Evolutionary conservation across 2,888 invertebrate species (phyloP).

Genomic region (Andrena camellia): DNA sequence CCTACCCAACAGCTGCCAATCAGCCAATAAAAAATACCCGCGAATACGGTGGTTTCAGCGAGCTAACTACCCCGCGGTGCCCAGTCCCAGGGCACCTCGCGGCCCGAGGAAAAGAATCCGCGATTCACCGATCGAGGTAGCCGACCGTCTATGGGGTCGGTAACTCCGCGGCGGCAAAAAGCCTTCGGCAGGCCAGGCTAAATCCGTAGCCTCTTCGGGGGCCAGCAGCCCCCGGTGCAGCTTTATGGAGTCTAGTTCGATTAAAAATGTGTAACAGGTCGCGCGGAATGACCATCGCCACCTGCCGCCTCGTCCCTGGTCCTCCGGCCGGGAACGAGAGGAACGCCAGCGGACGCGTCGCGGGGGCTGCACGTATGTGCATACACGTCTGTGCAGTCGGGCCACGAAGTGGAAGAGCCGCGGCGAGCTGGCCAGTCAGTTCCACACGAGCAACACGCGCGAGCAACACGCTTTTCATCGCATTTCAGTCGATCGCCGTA

Average conservation of each 20-base stretch:
- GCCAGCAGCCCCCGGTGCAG: background rate
- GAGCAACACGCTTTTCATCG: slow-evolving; percentile 58
- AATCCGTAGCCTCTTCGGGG: slow-evolving; percentile 7
- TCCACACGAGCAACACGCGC: slow-evolving; percentile 62
- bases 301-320: background rate
- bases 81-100: too few species aligned
- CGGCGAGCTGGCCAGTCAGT: slow-evolving; percentile 56
- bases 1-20: too few species aligned
- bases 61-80: too few species aligned
- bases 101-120: background rate
- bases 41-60: too few species aligned
- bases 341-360: slow-evolving; percentile 9
- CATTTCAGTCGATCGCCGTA: slow-evolving; percentile 50
- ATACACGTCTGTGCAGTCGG: slow-evolving; percentile 18
- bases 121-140: slow-evolving; percentile 1
- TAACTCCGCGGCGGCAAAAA: background rate
- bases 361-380: background rate
- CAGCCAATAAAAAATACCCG: too few species aligned
- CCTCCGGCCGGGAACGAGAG: background rate
- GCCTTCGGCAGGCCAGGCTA: background rate
- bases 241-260: background rate
- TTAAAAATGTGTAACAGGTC: slow-evolving; percentile 8
- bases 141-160: slow-evolving; percentile 2
- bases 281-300: background rate
- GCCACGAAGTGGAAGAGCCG: slow-evolving; percentile 34